phyloP scores from a whole-genome alignment of 2,113 vertebrate genomes.

The Bubo blakistoni region DNA sequence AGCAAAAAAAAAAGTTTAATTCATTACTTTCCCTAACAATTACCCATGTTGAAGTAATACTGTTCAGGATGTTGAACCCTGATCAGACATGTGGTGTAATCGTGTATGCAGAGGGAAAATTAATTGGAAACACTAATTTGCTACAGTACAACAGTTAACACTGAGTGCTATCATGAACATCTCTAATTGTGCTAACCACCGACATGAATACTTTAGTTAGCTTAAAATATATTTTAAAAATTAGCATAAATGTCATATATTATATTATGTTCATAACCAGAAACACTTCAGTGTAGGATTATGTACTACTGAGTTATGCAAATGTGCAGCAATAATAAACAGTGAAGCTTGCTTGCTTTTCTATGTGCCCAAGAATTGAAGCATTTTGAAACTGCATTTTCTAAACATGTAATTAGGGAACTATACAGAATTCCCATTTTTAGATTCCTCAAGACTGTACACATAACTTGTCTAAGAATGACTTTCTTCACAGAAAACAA shows the following conservation, averaged over 20 bases:
- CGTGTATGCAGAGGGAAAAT: background rate
- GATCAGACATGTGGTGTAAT: background rate
- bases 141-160: slow-evolving; percentile 10
- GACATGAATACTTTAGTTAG: slow-evolving; percentile 4
- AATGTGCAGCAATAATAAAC: background rate
- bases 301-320: background rate
- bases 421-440: background rate
- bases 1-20: background rate
- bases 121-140: background rate
- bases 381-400: background rate
- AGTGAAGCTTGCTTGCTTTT: background rate
- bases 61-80: background rate
- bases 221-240: background rate
- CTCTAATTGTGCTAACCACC: background rate
- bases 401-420: background rate
- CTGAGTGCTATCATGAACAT: background rate
- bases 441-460: background rate
- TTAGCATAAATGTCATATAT: background rate
- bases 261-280: background rate
- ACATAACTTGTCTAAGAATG: background rate
- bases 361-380: background rate
- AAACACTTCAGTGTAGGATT: background rate
- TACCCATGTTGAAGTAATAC: background rate
- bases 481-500: background rate
- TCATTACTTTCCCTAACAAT: background rate